phyloP scores from a whole-genome alignment of 2,888 invertebrate species.

The Parthenolecanium corni region DNA sequence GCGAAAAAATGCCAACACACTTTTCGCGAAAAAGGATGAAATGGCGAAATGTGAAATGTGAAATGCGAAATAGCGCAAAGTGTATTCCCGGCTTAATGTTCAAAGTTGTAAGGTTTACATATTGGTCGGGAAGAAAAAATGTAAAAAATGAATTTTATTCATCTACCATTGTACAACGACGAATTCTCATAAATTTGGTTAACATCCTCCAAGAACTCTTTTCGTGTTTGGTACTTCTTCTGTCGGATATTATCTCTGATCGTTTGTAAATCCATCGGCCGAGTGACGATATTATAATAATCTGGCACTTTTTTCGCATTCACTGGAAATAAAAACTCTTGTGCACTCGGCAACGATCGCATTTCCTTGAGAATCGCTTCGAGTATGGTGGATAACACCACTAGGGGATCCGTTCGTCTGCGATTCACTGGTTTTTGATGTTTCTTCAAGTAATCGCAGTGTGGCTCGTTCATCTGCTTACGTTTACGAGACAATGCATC shows the following conservation, averaged over 20 bases:
- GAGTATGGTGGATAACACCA: constrained; percentile 80
- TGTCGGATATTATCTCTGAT: constrained; percentile 81
- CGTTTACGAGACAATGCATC: constrained; percentile 56
- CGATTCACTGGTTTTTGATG: constrained; percentile 75
- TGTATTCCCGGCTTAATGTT: too few relatives aligned
- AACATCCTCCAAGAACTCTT: constrained; percentile 88
- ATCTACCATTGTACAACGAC: constrained; percentile 72
- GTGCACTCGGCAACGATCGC: constrained; percentile 80
- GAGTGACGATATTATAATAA: constrained; percentile 80
- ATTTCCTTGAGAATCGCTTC: constrained; percentile 88
- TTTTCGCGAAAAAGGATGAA: too few relatives aligned
- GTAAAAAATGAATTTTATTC: too few relatives aligned
- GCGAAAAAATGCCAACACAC: too few relatives aligned
- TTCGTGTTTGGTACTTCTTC: constrained; percentile 87
- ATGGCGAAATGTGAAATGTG: too few relatives aligned
- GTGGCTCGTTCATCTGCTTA: constrained; percentile 51
- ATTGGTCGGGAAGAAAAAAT: too few relatives aligned
- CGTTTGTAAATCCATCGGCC: constrained; percentile 95
- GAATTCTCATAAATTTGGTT: constrained; percentile 95
- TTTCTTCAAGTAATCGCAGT: constrained; percentile 80
- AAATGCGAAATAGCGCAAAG: too few relatives aligned
- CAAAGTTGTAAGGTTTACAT: too few relatives aligned
- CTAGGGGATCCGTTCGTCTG: constrained; percentile 87
- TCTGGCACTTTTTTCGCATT: constrained; percentile 87
- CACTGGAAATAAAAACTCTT: constrained; percentile 87